phyloP scores from a whole-genome alignment of 2,888 invertebrate genomes.

The Andrena bucephala region DNA sequence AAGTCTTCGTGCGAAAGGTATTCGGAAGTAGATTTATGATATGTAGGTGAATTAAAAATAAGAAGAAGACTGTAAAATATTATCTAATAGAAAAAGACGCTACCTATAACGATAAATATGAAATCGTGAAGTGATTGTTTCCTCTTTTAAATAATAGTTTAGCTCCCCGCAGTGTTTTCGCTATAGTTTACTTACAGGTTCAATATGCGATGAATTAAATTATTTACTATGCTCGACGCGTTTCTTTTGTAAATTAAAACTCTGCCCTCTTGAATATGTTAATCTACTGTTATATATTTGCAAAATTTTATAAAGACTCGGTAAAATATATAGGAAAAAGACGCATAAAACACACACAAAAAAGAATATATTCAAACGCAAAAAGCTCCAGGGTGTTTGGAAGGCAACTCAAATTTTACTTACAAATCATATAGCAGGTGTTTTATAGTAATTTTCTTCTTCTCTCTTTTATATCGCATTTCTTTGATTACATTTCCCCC shows the following conservation, averaged over 20 bases:
- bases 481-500: constrained; percentile 33
- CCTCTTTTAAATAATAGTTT: constrained; percentile 22
- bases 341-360: constrained; percentile 42
- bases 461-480: constrained; percentile 31
- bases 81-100: constrained; percentile 22
- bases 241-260: constrained; percentile 25
- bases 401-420: constrained; percentile 55
- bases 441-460: constrained; percentile 37
- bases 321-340: constrained; percentile 47
- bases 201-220: constrained; percentile 4
- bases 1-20: constrained; percentile 32
- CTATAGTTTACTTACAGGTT: constrained; percentile 2
- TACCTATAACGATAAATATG: constrained; percentile 26
- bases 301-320: constrained; percentile 28
- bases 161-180: constrained; percentile 10
- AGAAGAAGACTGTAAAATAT: constrained; percentile 32
- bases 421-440: constrained; percentile 17
- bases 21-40: constrained; percentile 22
- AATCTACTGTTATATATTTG: constrained; percentile 39
- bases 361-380: constrained; percentile 54
- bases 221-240: constrained; percentile 14
- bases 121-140: constrained; percentile 19
- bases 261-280: constrained; percentile 34
- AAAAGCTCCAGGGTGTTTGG: constrained; percentile 59
- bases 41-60: constrained; percentile 38